Base-by-base conservation (phyloP, 1,140 invertebrate genomes). In the Subanguina moxae region DNA sequence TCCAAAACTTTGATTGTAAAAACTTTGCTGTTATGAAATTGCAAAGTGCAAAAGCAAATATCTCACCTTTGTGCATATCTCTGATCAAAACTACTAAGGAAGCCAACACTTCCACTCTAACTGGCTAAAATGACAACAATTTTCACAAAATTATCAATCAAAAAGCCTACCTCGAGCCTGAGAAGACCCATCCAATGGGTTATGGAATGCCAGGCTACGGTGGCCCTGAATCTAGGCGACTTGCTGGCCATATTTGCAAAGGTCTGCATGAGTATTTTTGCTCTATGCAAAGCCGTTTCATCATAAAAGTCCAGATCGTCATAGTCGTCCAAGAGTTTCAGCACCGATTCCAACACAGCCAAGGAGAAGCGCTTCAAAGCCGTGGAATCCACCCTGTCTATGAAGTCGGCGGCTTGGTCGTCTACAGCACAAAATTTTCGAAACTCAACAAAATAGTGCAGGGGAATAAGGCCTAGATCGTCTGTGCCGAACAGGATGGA, bases 21-120 rank as follows among this genome's bases (percentile, higher is more conserved):
- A n/a, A n/a, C n/a, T n/a, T n/a, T n/a, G n/a, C n/a, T n/a, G n/a
- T n/a, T n/a, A n/a, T n/a, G n/a, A n/a, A n/a, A n/a, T n/a, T n/a
- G n/a, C n/a, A n/a, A n/a, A n/a, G n/a, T n/a, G n/a, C 48, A 52
- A 52, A 52, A 7, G 3, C n/a, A 25, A 52, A 52, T 7, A 52
- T 52, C 3, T 52, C n/a, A 52, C 48, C 48, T 52, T 52, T 52
- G 23, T 52, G 48, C 48, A 52, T 52, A 52, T 52, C 48, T 52
- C 48, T 19, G 15, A 52, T 52, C 17, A 52, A 19, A 25, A 19
- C n/a, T 21, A 25, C 3, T 8, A 52, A 25, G 3, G 48, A 52
- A 52, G 48, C 48, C n/a, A 52, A 15, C n/a, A 52, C 48, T 52
- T 52, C 48, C 17, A 52, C 48, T 52, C 48, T 19, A 3, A 52